These are phyloP conservation scores for Hucho hucho DNA, from an alignment of 2,113 vertebrate species.

Conservation along the genomic window DNA sequence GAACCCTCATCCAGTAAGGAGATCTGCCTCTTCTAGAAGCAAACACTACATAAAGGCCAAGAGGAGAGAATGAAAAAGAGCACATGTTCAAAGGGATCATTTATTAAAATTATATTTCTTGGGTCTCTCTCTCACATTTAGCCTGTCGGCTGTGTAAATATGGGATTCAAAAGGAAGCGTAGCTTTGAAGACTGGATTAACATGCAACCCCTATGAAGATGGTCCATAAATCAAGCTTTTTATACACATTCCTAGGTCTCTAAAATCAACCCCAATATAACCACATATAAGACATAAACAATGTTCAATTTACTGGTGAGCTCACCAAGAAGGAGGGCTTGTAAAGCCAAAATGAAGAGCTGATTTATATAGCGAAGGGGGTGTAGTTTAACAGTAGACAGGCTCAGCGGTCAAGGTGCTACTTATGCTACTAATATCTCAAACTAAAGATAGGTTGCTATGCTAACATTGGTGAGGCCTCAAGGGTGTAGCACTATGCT, in stretches of 20 bases:
- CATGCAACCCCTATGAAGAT: not conserved
- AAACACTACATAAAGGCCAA: constrained; percentile 2
- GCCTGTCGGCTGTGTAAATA: constrained; percentile 8
- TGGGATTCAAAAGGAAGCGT: not conserved
- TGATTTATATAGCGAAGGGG: no score
- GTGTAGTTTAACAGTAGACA: no score
- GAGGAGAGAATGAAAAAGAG: constrained; percentile 6
- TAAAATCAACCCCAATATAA: constrained; percentile 10
- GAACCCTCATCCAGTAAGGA: not conserved
- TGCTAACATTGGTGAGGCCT: no score
- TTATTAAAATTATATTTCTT: constrained; percentile 4
- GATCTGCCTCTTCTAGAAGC: not conserved
- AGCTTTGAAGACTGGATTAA: constrained; percentile 16
- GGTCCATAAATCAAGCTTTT: not conserved
- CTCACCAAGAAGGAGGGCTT: not conserved
- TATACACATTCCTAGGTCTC: not conserved
- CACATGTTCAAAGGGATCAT: not conserved
- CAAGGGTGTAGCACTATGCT: no score
- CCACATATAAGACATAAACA: constrained; percentile 19
- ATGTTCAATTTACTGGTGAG: constrained; percentile 20
- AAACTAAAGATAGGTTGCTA: no score
- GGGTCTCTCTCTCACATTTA: constrained; percentile 2
- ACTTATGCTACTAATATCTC: no score
- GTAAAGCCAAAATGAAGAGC: not conserved
- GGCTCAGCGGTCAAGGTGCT: no score